Evolutionary conservation across 2,113 vertebrate genomes (phyloP), one percentile per base, ranked within the genome.

Genomic region (Sceloporus undulatus): DNA sequence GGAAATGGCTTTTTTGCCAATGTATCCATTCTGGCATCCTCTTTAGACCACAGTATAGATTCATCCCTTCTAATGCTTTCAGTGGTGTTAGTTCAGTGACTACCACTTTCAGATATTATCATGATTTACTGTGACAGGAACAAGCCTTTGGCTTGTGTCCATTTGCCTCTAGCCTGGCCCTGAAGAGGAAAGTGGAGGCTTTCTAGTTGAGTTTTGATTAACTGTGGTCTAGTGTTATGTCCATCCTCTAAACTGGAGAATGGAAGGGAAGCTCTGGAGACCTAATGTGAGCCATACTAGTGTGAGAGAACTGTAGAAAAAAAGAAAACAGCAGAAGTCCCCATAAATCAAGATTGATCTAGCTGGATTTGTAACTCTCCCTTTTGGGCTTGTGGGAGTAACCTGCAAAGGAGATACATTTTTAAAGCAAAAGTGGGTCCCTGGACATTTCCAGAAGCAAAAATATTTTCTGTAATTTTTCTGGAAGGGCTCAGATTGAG

Each of bases 161-260:
- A 56, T 16, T 85, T n/a, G 59, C 71, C 1, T 13, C 25, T 62
- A n/a, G 56, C 11, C 75, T 21, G 8, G 11, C 48, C 8, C 5
- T 74, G 54, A 59, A 71, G 59, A 76, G 59, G 73, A 19, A 13
- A 85, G 6, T 19, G 14, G 84, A 65, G 18, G n/a, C 52, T n/a
- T 84, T 84, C 48, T 34, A 73, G 29, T 25, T 73, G 56, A 10
- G 14, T 85, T 85, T 85, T 66, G 38, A 77, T 66, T 85, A 65
- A 77, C 27, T 48, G 9, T 29, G 10, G 27, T 48, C n/a, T 85
- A 66, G 40, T 21, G 16, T 65, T 66, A 11, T 9, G 13, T 65
- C 73, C 75, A 29, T 16, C 40, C 16, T 18, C 56, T 38, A 38
- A 80, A 62, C 79, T 38, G 7, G 27, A 21, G 68, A 18, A 18